A percentile compares a stretch with the other conserved stretches of the same genome.
Evolutionary conservation across 1,140 invertebrate species (phyloP).

Genomic region (Brachystomella parvula): DNA sequence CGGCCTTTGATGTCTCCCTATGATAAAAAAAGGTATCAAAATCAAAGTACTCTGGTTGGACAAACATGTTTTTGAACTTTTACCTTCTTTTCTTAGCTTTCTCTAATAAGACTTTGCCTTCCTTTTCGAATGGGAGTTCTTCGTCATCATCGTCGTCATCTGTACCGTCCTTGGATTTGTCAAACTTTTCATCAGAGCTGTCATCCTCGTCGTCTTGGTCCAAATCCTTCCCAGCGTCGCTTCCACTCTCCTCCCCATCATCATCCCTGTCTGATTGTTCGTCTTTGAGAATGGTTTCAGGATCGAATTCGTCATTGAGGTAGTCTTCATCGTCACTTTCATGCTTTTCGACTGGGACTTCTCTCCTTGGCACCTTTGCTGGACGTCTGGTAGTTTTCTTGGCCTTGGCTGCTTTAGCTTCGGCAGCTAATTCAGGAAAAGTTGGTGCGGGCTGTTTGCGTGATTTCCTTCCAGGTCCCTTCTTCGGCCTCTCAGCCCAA

Average conservation of each 20-base stretch:
- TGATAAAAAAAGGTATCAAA: conserved; percentile 31
- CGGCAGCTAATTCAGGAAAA: conserved; percentile 48
- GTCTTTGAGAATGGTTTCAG: conserved; percentile 13
- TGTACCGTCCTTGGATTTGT: conserved; percentile 11
- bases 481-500: conserved; percentile 62
- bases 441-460: conserved; percentile 72
- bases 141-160: conserved; percentile 50
- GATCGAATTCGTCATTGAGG: conserved; percentile 22
- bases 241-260: conserved; percentile 33
- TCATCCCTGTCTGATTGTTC: conserved; percentile 27
- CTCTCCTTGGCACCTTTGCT: not conserved
- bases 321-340: conserved; percentile 27
- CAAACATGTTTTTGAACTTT: conserved; percentile 19
- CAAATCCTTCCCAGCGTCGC: conserved; percentile 45
- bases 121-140: conserved; percentile 76
- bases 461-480: conserved; percentile 72
- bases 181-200: conserved; percentile 15
- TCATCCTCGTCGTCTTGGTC: conserved; percentile 44
- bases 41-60: conserved; percentile 4
- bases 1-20: conserved; percentile 59
- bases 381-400: not conserved
- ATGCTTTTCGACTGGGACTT: not conserved
- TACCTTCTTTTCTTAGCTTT: conserved; percentile 40
- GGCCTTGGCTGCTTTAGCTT: not conserved
- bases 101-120: conserved; percentile 70